phyloP scores from a whole-genome alignment of 1,140 invertebrate species.

The Cherax quadricarinatus region DNA sequence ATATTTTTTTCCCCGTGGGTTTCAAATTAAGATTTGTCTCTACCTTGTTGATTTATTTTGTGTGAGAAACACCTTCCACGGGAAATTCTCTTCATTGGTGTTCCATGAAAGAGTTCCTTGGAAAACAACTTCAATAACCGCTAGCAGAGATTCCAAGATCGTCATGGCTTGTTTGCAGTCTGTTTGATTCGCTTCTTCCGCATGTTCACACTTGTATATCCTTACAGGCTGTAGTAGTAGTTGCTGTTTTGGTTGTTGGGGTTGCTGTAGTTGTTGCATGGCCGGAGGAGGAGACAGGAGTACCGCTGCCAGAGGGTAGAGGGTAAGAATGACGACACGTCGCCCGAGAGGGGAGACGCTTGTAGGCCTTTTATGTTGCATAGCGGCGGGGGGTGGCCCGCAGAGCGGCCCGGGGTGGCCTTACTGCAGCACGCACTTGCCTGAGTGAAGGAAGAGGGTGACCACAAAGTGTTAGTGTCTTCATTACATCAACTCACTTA shows the following conservation, averaged over 20 bases:
- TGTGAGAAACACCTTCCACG: too few relatives aligned
- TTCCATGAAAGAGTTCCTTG: not conserved
- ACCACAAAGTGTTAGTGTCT: too few relatives aligned
- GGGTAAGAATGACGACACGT: conserved; percentile 4
- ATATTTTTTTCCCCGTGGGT: not conserved
- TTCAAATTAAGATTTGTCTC: not conserved
- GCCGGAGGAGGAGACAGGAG: conserved; percentile 49
- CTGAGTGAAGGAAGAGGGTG: conserved; percentile 2
- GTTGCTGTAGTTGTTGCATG: not conserved
- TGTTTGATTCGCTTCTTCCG: not conserved
- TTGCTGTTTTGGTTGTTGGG: not conserved
- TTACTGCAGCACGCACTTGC: conserved; percentile 67
- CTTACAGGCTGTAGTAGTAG: not conserved
- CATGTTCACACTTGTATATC: not conserved
- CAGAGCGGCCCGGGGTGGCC: conserved; percentile 30
- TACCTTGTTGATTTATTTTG: not conserved
- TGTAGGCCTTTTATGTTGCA: conserved; percentile 67
- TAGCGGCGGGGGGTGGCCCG: conserved; percentile 54
- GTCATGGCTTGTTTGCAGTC: too few relatives aligned
- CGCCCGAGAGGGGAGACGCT: conserved; percentile 42
- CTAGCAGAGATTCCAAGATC: not conserved
- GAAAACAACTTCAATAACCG: not conserved
- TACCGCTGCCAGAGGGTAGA: conserved; percentile 34
- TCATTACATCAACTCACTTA: too few relatives aligned
- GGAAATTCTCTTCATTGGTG: too few relatives aligned